Evolutionary conservation across 2,797 vertebrate genomes (phyloP).

Genomic region (Megalops cyprinoides): DNA sequence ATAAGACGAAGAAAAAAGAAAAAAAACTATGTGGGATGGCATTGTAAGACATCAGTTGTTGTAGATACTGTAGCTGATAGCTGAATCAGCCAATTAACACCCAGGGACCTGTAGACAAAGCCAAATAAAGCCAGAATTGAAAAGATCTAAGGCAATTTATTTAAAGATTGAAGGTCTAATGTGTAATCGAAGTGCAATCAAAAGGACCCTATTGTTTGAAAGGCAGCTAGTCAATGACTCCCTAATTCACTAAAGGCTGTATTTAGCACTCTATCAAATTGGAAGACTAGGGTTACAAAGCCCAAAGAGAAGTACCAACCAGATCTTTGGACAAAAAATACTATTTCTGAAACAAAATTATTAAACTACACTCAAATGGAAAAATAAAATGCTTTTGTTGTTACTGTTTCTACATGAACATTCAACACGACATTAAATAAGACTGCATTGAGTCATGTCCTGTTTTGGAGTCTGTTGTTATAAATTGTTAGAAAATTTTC

Average conservation of each 20-base stretch:
- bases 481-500: conserved; percentile 19
- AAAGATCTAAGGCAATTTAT: conserved; percentile 68
- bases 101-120: conserved; percentile 52
- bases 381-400: too few species aligned
- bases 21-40: background rate
- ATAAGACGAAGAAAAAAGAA: background rate
- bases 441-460: too few species aligned
- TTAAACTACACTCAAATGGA: too few species aligned
- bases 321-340: background rate
- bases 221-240: conserved; percentile 60
- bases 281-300: too few species aligned
- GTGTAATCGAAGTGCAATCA: conserved; percentile 72
- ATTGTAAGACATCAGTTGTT: conserved; percentile 27
- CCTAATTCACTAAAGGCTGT: conserved; percentile 53
- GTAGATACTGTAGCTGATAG: conserved; percentile 55
- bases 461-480: too few species aligned
- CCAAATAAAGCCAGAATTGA: conserved; percentile 66
- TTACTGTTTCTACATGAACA: too few species aligned
- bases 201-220: conserved; percentile 68
- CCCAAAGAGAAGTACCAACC: background rate
- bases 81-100: conserved; percentile 71
- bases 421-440: too few species aligned
- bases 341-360: too few species aligned
- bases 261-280: conserved; percentile 43
- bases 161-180: conserved; percentile 64